Conservation (phyloP, 1,140 invertebrate genomes). For the Anadara kagoshimensis region DNA sequence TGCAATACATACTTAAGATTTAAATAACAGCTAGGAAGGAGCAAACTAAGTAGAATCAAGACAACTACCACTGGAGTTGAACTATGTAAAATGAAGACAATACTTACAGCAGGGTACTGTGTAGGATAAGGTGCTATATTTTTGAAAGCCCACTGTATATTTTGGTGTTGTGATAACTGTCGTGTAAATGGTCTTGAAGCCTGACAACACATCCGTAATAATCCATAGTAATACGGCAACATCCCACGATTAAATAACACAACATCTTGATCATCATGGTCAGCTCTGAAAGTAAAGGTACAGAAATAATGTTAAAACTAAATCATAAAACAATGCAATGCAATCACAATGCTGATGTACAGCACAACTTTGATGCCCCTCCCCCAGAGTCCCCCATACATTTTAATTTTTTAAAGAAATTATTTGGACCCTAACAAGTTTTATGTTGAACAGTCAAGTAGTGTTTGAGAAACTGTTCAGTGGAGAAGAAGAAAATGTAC, state of each 20-base stretch:
- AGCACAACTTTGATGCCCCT: background rate
- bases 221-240: slow-evolving; percentile 95
- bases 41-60: no score
- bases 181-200: slow-evolving; percentile 89
- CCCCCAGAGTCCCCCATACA: background rate
- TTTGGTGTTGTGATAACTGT: slow-evolving; percentile 91
- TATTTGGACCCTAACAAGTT: background rate
- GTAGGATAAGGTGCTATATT: slow-evolving; percentile 95
- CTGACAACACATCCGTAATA: slow-evolving; percentile 91
- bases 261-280: slow-evolving; percentile 96
- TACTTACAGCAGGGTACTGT: slow-evolving; percentile 86
- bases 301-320: background rate
- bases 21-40: no score
- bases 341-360: no score
- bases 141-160: slow-evolving; percentile 96
- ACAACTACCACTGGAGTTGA: background rate
- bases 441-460: background rate
- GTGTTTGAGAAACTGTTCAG: no score
- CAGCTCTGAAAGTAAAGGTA: slow-evolving; percentile 77
- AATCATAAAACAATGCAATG: background rate
- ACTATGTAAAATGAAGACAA: background rate
- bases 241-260: slow-evolving; percentile 93
- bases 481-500: no score
- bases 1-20: no score
- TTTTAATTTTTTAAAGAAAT: background rate